Percentiles rank a stretch among this genome's conserved stretches.
These are phyloP conservation scores for Odontomyia ornata DNA, from an alignment of 2,888 invertebrate species.

Conservation along the genomic window DNA sequence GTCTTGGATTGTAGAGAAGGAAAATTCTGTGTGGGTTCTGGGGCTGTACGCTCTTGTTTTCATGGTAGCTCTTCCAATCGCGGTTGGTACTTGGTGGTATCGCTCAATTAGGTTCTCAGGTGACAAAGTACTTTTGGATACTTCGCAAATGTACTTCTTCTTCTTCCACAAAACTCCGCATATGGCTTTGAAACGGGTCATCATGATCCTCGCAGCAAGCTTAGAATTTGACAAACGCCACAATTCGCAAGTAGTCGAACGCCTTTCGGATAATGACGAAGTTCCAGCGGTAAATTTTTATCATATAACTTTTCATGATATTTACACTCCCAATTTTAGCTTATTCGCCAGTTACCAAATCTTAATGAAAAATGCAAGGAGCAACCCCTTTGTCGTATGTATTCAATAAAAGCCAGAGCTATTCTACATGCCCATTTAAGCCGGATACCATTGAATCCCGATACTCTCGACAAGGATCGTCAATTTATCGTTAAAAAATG, in stretches of 20 bases:
- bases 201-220: conserved; percentile 97
- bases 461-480: conserved; percentile 85
- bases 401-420: conserved; percentile 92
- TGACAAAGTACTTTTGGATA: conserved; percentile 95
- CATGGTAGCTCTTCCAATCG: conserved; percentile 94
- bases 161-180: conserved; percentile 96
- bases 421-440: conserved; percentile 94
- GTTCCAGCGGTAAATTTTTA: conserved; percentile 83
- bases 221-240: conserved; percentile 94
- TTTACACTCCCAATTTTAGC: conserved; percentile 69
- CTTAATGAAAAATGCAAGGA: conserved; percentile 97
- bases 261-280: conserved; percentile 94
- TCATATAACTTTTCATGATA: not conserved
- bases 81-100: conserved; percentile 98
- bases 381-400: conserved; percentile 88
- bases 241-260: conserved; percentile 92
- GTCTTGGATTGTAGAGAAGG: conserved; percentile 99
- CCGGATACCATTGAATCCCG: conserved; percentile 79
- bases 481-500: conserved; percentile 87
- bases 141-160: conserved; percentile 95
- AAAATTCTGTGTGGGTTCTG: conserved; percentile 97
- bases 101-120: conserved; percentile 96
- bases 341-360: conserved; percentile 90
- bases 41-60: conserved; percentile 95
- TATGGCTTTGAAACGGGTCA: conserved; percentile 92